Conservation (phyloP, 2,113 vertebrate genomes). For the Diadophis punctatus region DNA sequence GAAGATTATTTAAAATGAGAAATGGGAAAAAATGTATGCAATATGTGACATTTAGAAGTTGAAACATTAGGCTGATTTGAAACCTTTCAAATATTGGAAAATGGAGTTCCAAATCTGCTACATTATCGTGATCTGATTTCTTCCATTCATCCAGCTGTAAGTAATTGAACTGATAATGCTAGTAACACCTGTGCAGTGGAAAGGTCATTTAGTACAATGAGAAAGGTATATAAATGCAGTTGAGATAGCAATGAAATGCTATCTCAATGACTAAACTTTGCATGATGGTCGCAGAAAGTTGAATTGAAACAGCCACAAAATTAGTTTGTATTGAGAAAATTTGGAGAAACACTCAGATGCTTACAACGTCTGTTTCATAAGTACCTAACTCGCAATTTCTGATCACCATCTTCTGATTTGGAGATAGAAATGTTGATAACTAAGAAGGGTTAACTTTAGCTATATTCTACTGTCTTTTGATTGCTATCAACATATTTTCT, state of each 20-base stretch:
- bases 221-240: neutral
- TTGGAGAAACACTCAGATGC: neutral
- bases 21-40: neutral
- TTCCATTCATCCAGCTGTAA: neutral
- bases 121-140: neutral
- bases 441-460: neutral
- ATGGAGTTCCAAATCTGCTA: neutral
- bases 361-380: neutral
- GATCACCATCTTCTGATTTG: neutral
- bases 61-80: neutral
- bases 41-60: neutral
- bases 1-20: neutral
- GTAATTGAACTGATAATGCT: neutral
- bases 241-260: neutral
- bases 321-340: neutral
- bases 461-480: neutral
- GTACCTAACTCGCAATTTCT: neutral
- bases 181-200: neutral
- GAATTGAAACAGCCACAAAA: neutral
- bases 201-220: neutral
- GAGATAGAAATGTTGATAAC: neutral
- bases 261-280: neutral
- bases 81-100: neutral
- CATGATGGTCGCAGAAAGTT: neutral
- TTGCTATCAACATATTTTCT: neutral